Evolutionary conservation across 2,888 invertebrate genomes (phyloP), one percentile per base, ranked within the genome.

Genomic region (Prenolepis imparis): DNA sequence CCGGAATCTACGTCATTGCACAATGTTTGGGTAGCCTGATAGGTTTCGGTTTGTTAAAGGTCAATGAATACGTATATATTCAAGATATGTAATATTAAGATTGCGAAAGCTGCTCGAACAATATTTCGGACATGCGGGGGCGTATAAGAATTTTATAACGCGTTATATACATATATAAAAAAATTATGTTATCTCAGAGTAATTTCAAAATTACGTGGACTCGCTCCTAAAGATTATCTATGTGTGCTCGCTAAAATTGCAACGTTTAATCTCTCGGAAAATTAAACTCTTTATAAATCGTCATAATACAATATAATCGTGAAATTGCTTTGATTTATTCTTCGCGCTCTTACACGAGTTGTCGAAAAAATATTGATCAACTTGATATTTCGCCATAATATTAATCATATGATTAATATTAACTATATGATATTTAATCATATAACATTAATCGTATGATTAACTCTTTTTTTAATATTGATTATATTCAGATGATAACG

Each of bases 31-130:
- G 98, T 18, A 97, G 96, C 12, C 94, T 96, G 57, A 92, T 96
- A 61, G 98, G 98, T 1, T 97, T 96, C 90, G 97, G 97, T n/a
- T 91, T 97, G 68, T 92, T 98, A 59, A 96, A 96, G 95, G 96
- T 96, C 48, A 44, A 73, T 66, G n/a, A 73, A 52, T 12, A 66
- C 39, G 21, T 12, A 21, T 28, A 41, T n/a, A 36, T 32, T 44
- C 18, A 28, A 28, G 28, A 28, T 28, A 28, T 28, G 57, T 39
- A n/a, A n/a, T n/a, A n/a, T 59, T 48, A 48, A 41, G 32, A 57
- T 57, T 75, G 24, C 9, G 24, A 66, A 66, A 39, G 3, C 12
- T 4, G n/a, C 5, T 21, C 24, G n/a, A 18, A 68, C 55, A 28
- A 75, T 1, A 9, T 75, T 75, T 52, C 9, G 8, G 0, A 21